Evolutionary conservation across 2,888 invertebrate species (phyloP).

Genomic region (Biston betularia): DNA sequence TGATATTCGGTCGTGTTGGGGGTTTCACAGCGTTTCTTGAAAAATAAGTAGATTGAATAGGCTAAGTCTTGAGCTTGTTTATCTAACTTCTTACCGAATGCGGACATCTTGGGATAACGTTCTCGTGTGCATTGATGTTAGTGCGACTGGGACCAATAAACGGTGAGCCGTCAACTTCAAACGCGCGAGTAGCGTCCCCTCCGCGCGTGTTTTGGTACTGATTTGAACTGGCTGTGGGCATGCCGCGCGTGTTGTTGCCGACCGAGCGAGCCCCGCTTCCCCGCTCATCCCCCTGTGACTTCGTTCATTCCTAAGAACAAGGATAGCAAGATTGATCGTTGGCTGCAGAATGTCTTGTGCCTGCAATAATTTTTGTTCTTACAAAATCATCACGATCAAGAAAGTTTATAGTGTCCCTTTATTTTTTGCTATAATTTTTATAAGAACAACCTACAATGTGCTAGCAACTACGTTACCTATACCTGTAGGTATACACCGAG

Average conservation of each 20-base stretch:
- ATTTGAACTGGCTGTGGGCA: neutral
- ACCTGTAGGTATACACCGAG: no score
- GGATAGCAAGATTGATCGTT: no score
- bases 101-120: slow-evolving; percentile 14
- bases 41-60: slow-evolving; percentile 14
- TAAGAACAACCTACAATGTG: no score
- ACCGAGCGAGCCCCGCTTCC: neutral
- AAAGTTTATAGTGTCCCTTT: no score
- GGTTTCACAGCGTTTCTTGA: slow-evolving; percentile 18
- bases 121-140: neutral
- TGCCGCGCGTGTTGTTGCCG: slow-evolving; percentile 4
- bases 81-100: slow-evolving; percentile 19
- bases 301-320: neutral
- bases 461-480: neutral
- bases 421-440: no score
- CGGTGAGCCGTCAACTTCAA: neutral
- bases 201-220: slow-evolving; percentile 4
- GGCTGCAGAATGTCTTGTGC: neutral
- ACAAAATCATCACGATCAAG: no score
- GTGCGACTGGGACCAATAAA: neutral
- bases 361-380: no score
- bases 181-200: neutral
- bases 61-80: slow-evolving; percentile 18
- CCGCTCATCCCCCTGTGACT: slow-evolving; percentile 2
- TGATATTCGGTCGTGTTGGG: slow-evolving; percentile 20